A percentile compares a stretch with the other conserved stretches of the same genome.
These are phyloP conservation scores for Lytechinus pictus DNA, from an alignment of 35 echinoderm and acorn worm species.

Conservation along the genomic window DNA sequence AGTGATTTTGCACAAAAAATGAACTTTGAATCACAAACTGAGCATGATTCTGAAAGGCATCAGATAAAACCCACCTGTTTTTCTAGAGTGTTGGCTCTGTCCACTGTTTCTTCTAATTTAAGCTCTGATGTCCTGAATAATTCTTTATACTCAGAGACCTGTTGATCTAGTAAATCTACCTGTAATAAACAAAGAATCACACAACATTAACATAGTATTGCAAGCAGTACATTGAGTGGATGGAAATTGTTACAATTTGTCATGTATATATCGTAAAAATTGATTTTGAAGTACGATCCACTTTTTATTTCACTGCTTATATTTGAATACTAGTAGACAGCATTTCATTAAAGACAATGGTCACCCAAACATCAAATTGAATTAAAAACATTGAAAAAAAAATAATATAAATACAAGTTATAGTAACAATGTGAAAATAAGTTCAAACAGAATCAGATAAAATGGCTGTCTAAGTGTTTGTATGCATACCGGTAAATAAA, in stretches of 20 bases:
- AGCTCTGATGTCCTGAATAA: slow-evolving; percentile 60
- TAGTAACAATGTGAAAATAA: too few species aligned
- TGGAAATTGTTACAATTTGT: not conserved
- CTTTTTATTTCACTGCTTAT: not conserved
- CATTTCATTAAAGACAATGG: not conserved
- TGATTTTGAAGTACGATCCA: not conserved
- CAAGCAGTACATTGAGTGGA: not conserved
- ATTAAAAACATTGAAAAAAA: too few species aligned
- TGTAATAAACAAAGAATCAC: not conserved
- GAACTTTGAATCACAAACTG: too few species aligned
- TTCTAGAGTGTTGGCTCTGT: slow-evolving; percentile 55
- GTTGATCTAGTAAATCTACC: slow-evolving; percentile 76
- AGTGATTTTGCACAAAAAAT: too few species aligned
- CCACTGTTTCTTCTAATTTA: slow-evolving; percentile 52
- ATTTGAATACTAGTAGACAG: not conserved
- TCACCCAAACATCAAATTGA: too few species aligned
- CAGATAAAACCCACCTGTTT: slow-evolving; percentile 62
- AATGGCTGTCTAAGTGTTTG: too few species aligned
- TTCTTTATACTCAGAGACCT: slow-evolving; percentile 73
- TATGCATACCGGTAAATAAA: too few species aligned
- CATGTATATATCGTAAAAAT: not conserved
- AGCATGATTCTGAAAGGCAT: too few species aligned
- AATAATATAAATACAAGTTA: too few species aligned
- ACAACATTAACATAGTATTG: not conserved
- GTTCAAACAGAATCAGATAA: too few species aligned